Evolutionary conservation across 2,113 vertebrate genomes (phyloP).

Genomic region (Macaca mulatta): DNA sequence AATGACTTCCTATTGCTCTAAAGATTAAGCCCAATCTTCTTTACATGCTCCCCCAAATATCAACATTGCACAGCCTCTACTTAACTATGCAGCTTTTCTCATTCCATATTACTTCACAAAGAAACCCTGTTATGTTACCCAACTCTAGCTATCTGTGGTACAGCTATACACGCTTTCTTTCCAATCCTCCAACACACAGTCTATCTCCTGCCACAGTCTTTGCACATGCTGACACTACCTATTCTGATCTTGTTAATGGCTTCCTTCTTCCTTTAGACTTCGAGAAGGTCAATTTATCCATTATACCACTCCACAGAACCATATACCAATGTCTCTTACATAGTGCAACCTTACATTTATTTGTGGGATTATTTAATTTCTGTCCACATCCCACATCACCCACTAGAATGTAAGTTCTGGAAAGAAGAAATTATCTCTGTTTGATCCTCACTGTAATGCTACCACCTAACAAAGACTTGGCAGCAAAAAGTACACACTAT

Average conservation of each 20-base stretch:
- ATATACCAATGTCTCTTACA: not conserved
- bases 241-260: not conserved
- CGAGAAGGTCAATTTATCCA: not conserved
- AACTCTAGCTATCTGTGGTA: not conserved
- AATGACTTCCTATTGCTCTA: not conserved
- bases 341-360: not conserved
- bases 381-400: not conserved
- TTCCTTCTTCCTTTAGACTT: slow-evolving; percentile 8
- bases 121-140: not conserved
- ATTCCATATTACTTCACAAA: not conserved
- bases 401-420: not conserved
- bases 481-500: not conserved
- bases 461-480: not conserved
- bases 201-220: not conserved
- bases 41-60: not conserved
- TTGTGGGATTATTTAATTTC: slow-evolving; percentile 9
- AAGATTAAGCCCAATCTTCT: slow-evolving; percentile 19
- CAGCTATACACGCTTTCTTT: not conserved
- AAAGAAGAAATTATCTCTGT: not conserved
- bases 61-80: not conserved
- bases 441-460: not conserved
- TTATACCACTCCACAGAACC: not conserved
- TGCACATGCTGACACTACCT: not conserved
- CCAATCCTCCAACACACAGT: not conserved
- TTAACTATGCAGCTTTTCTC: not conserved